Conservation (phyloP, 1,140 invertebrate species). For the Aphelinus atriplicis region DNA sequence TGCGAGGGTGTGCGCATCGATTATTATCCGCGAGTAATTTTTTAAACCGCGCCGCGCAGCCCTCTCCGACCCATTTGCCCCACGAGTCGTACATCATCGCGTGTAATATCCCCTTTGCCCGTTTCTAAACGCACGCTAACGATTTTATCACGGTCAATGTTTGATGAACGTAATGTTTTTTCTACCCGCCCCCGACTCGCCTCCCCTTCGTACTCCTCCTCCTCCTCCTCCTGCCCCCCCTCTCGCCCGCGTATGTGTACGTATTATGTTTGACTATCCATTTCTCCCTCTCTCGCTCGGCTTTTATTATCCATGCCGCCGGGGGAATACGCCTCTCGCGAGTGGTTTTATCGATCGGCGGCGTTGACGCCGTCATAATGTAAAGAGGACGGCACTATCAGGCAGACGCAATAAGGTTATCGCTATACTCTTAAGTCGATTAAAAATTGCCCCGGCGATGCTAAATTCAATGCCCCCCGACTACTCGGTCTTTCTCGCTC, state of each 20-base stretch:
- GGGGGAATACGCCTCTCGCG: slow-evolving; percentile 17
- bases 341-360: slow-evolving; percentile 40
- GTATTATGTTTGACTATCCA: slow-evolving; percentile 22
- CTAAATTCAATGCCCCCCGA: not conserved
- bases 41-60: too few relatives aligned
- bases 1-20: too few relatives aligned
- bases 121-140: not conserved
- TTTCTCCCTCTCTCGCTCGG: slow-evolving; percentile 27
- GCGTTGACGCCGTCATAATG: slow-evolving; percentile 35
- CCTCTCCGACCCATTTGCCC: slow-evolving; percentile 10
- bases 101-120: slow-evolving; percentile 14
- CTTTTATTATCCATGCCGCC: slow-evolving; percentile 33
- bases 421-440: slow-evolving; percentile 29
- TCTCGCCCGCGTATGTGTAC: not conserved
- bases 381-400: slow-evolving; percentile 34
- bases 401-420: slow-evolving; percentile 36
- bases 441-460: slow-evolving; percentile 23
- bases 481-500: too few relatives aligned
- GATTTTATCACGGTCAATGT: slow-evolving; percentile 38
- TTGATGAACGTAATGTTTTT: slow-evolving; percentile 34
- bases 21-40: too few relatives aligned
- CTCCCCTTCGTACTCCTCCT: too few relatives aligned
- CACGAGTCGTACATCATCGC: slow-evolving; percentile 12
- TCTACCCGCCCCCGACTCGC: not conserved
- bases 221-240: not conserved